These are phyloP conservation scores for Drosophila obscura DNA, from an alignment of 1,140 invertebrate species.

Conservation along the genomic window DNA sequence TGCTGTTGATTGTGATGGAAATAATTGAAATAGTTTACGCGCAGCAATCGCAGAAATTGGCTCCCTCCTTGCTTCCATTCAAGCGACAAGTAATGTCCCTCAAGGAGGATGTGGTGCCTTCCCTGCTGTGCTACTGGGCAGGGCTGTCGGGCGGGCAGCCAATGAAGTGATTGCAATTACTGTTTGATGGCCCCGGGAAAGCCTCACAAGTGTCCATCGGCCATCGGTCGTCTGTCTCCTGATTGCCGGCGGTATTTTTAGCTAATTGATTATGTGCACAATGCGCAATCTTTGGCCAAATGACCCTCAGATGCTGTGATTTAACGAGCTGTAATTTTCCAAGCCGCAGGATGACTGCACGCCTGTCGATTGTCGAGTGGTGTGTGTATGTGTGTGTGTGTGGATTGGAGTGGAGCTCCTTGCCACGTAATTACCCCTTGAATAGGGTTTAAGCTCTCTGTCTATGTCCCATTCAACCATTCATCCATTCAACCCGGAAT, in stretches of 20 bases:
- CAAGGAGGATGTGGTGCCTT: neutral
- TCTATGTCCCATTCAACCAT: neutral
- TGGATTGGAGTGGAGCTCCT: neutral
- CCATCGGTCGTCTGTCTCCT: neutral
- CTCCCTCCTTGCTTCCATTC: too few relatives aligned
- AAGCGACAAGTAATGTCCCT: too few relatives aligned
- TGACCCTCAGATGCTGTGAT: conserved; percentile 16
- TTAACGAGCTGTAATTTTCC: conserved; percentile 1
- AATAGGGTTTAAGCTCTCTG: conserved; percentile 52
- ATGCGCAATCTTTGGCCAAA: conserved; percentile 18
- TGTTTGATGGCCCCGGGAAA: conserved; percentile 19
- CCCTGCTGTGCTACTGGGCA: neutral
- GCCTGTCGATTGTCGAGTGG: neutral
- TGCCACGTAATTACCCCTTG: conserved; percentile 38
- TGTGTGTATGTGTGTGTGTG: neutral
- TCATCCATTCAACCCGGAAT: conserved; percentile 20
- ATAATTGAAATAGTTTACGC: conserved; percentile 56
- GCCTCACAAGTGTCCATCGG: conserved; percentile 35
- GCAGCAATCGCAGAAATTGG: conserved; percentile 38
- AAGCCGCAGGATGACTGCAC: conserved; percentile 2
- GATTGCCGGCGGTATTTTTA: conserved; percentile 57
- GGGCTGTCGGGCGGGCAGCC: neutral
- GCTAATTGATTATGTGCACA: conserved; percentile 40
- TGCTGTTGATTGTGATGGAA: conserved; percentile 24
- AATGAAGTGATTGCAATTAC: conserved; percentile 34